phyloP scores from a whole-genome alignment of 2,797 vertebrate species.

The Botia kubotai region DNA sequence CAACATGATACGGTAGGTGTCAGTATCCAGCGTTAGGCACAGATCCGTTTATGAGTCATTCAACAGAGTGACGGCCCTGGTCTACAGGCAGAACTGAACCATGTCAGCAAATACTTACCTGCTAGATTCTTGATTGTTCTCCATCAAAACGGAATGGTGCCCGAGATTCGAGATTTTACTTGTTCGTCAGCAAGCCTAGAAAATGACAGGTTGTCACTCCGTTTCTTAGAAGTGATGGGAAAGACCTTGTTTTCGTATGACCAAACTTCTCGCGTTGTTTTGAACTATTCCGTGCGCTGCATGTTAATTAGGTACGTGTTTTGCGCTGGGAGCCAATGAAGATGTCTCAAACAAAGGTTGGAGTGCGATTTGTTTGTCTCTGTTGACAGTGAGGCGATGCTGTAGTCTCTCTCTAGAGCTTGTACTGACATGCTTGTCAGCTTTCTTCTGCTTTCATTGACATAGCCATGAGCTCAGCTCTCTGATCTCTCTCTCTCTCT shows the following conservation, averaged over 20 bases:
- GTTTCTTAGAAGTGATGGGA: not conserved
- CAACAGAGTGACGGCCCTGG: not conserved
- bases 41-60: not conserved
- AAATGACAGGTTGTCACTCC: not conserved
- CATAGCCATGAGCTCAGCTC: not conserved
- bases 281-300: not conserved
- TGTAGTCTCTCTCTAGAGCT: slow-evolving; percentile 33
- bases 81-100: not conserved
- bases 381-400: slow-evolving; percentile 14
- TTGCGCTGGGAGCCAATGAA: slow-evolving; percentile 10
- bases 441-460: slow-evolving; percentile 29
- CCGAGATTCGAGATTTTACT: not conserved
- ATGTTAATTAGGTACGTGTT: slow-evolving; percentile 13
- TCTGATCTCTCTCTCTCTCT: slow-evolving; percentile 22
- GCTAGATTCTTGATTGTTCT: not conserved
- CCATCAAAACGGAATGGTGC: not conserved
- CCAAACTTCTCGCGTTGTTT: slow-evolving; percentile 14
- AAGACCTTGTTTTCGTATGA: not conserved
- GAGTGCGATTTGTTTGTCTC: slow-evolving; percentile 61
- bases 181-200: not conserved
- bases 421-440: slow-evolving; percentile 47
- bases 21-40: not conserved
- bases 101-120: not conserved
- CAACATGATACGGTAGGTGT: not conserved
- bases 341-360: slow-evolving; percentile 45